These are phyloP conservation scores for Thunnus thynnus DNA, from an alignment of 2,113 vertebrate species.

Conservation along the genomic window DNA sequence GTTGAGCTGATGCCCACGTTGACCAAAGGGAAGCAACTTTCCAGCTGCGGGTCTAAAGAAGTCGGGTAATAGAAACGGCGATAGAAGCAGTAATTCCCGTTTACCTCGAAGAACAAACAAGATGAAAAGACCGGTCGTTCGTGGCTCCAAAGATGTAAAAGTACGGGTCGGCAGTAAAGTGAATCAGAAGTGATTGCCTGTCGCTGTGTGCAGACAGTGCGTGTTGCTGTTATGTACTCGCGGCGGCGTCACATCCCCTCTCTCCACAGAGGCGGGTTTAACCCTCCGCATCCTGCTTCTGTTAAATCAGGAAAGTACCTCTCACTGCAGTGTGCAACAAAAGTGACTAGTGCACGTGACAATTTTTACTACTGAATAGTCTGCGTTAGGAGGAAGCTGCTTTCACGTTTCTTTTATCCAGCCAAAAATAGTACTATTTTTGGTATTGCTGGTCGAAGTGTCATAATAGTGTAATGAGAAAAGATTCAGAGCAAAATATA, in stretches of 20 bases:
- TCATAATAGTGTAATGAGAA: no score
- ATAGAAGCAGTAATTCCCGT: fast-evolving
- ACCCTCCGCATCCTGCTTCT: slow-evolving; percentile 6
- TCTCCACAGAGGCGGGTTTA: slow-evolving; percentile 51
- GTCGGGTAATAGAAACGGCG: neutral
- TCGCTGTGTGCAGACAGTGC: slow-evolving; percentile 44
- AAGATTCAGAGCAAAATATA: no score
- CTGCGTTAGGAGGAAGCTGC: no score
- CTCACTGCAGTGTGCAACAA: neutral
- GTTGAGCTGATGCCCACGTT: slow-evolving; percentile 70
- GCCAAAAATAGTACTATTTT: no score
- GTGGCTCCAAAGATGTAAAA: slow-evolving; percentile 46
- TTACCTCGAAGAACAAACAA: slow-evolving; percentile 52
- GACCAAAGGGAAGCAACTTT: slow-evolving; percentile 59
- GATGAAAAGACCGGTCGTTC: neutral
- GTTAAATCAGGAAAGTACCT: neutral
- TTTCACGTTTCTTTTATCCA: no score
- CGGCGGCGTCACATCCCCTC: slow-evolving; percentile 77
- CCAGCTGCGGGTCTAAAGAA: slow-evolving; percentile 22
- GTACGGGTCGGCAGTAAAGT: neutral
- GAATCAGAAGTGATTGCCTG: slow-evolving; percentile 41
- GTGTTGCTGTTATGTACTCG: slow-evolving; percentile 72
- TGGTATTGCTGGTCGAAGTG: no score
- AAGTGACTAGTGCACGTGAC: neutral
- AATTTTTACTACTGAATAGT: neutral